A percentile compares a stretch with the other conserved stretches of the same genome.
Conservation (phyloP, 2,888 invertebrate genomes). For the Halocaridina rubra region DNA sequence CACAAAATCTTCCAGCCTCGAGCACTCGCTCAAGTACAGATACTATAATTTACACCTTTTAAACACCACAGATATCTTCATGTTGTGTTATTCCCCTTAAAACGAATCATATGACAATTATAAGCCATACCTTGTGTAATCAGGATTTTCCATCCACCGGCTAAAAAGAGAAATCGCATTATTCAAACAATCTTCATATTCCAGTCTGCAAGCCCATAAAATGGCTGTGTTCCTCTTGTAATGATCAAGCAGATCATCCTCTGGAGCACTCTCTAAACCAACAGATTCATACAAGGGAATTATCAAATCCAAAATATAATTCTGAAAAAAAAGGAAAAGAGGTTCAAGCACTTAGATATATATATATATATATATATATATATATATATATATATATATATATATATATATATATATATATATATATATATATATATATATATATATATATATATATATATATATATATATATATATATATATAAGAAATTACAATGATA, state of each 20-base stretch:
- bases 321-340: constrained; percentile 70
- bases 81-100: neutral
- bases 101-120: neutral
- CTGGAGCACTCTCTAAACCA: constrained; percentile 77
- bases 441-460: neutral
- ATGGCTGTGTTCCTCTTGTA: constrained; percentile 80
- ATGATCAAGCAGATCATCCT: constrained; percentile 77
- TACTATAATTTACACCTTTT: neutral
- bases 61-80: neutral
- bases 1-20: no score
- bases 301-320: constrained; percentile 77
- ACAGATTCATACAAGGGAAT: constrained; percentile 77
- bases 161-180: constrained; percentile 80
- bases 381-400: constrained; percentile 11
- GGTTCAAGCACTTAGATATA: neutral
- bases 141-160: constrained; percentile 74
- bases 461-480: neutral
- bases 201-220: constrained; percentile 81
- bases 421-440: constrained; percentile 16
- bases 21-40: neutral
- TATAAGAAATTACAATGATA: neutral
- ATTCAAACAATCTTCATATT: constrained; percentile 79
- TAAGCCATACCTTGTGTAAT: constrained; percentile 13
- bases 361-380: neutral
- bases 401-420: neutral